A percentile compares a stretch with the other conserved stretches of the same genome.
Evolutionary conservation across 2,113 vertebrate species (phyloP).

Genomic region (Pseudopipra pipra): DNA sequence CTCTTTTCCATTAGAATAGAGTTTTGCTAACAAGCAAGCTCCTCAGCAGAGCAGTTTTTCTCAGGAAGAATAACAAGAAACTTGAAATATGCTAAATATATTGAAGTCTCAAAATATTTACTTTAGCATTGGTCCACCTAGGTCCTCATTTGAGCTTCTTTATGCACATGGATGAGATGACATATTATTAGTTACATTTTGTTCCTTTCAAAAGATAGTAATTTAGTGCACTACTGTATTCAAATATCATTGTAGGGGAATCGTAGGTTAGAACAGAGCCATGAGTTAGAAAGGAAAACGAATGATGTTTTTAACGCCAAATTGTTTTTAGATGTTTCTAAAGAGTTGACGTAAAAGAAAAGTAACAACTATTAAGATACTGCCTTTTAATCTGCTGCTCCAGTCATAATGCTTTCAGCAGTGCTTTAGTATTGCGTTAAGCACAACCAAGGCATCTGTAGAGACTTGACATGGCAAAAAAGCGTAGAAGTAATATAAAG

Average conservation of each 20-base stretch:
- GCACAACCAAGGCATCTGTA: not conserved
- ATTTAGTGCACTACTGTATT: not conserved
- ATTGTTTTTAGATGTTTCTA: not conserved
- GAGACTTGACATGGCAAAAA: not conserved
- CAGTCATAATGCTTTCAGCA: not conserved
- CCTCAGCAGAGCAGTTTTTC: not conserved
- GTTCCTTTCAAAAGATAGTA: not conserved
- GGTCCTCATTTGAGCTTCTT: not conserved
- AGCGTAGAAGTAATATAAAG: not conserved
- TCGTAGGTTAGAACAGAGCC: not conserved
- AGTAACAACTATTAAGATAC: not conserved
- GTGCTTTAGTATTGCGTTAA: not conserved
- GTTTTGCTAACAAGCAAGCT: not conserved
- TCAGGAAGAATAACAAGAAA: not conserved
- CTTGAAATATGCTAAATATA: not conserved
- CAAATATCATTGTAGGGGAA: not conserved
- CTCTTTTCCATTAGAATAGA: not conserved
- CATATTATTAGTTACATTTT: not conserved
- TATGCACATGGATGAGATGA: not conserved
- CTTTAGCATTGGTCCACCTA: not conserved
- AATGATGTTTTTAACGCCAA: not conserved
- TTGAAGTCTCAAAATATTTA: not conserved
- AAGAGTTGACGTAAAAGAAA: not conserved
- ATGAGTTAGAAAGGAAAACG: not conserved
- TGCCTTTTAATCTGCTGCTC: not conserved